Evolutionary conservation across 2,113 vertebrate genomes (phyloP).

Genomic region (Calypte anna): DNA sequence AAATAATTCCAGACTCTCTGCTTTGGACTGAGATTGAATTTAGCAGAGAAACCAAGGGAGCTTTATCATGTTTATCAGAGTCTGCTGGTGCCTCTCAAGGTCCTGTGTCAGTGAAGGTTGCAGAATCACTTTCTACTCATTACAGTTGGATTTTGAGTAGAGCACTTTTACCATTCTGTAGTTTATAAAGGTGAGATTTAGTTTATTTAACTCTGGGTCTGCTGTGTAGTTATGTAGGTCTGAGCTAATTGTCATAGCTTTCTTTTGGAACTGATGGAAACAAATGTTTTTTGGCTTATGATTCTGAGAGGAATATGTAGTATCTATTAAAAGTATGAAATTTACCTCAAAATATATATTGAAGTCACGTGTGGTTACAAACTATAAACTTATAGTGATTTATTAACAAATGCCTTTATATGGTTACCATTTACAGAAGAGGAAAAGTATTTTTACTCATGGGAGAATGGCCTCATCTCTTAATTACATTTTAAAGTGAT

Average conservation of each 20-base stretch:
- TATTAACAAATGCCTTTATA: not conserved
- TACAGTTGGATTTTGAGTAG: not conserved
- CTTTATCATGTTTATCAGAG: not conserved
- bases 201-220: not conserved
- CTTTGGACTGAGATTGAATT: not conserved
- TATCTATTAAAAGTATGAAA: not conserved
- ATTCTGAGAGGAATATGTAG: not conserved
- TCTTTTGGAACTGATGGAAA: not conserved
- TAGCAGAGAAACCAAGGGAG: not conserved
- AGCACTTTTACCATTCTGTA: not conserved
- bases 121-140: not conserved
- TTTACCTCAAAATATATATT: not conserved
- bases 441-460: not conserved
- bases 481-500: not conserved
- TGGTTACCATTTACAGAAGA: not conserved
- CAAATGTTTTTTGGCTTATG: not conserved
- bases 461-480: not conserved
- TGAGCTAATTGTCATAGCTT: not conserved
- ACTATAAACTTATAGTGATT: not conserved
- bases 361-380: not conserved
- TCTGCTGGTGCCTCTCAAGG: not conserved
- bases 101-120: not conserved
- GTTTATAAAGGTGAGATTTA: not conserved
- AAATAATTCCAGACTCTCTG: not conserved
- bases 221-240: not conserved